phyloP scores from a whole-genome alignment of 2,888 invertebrate species.

The Malachius bipustulatus region DNA sequence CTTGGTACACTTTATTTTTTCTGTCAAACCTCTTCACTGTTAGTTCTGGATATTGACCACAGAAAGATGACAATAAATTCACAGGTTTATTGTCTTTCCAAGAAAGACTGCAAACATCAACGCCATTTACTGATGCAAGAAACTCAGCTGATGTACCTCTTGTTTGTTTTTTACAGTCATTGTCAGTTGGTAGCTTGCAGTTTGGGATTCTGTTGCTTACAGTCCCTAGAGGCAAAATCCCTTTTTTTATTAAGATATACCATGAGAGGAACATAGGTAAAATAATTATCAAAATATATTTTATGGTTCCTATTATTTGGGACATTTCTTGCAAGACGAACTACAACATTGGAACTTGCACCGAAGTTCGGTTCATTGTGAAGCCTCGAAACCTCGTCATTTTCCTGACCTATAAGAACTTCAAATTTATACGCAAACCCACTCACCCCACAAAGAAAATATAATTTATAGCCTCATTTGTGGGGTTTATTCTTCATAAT shows the following conservation, averaged over 20 bases:
- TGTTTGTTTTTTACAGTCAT: background rate
- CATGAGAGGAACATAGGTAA: background rate
- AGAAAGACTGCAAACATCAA: background rate
- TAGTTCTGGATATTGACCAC: background rate
- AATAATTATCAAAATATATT: slow-evolving; percentile 1
- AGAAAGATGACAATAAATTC: background rate
- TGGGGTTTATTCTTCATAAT: too few species aligned
- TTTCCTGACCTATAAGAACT: background rate
- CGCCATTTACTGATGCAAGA: background rate
- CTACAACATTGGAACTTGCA: slow-evolving; percentile 2
- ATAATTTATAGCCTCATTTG: background rate
- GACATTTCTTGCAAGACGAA: background rate
- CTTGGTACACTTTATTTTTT: background rate
- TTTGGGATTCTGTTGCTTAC: background rate
- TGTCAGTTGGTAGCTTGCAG: slow-evolving; percentile 3
- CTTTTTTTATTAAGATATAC: background rate
- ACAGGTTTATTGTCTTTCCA: background rate
- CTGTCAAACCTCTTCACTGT: background rate
- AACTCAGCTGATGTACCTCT: slow-evolving; percentile 3
- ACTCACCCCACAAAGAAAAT: slow-evolving; percentile 1
- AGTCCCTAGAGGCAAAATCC: slow-evolving; percentile 1
- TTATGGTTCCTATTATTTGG: background rate
- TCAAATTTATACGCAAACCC: slow-evolving; percentile 2
- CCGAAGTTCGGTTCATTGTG: background rate
- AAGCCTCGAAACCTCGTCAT: background rate